phyloP scores from a whole-genome alignment of 1,140 invertebrate species.

The Ladona fulva region DNA sequence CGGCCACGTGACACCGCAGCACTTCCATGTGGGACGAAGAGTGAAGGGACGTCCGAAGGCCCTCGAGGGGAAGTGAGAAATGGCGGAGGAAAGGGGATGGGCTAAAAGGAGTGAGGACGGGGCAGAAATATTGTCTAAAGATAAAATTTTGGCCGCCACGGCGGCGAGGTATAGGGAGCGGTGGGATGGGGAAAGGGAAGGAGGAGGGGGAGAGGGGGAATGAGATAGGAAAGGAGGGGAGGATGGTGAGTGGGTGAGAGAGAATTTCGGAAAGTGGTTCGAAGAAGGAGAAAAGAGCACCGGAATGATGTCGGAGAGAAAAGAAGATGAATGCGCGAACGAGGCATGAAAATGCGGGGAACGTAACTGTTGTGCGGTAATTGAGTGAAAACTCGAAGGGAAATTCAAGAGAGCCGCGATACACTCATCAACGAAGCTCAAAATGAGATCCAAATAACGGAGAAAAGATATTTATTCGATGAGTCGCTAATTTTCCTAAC shows the following conservation, averaged over 20 bases:
- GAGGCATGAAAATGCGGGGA: not conserved
- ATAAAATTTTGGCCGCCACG: slow-evolving; percentile 8
- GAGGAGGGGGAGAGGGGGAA: not conserved
- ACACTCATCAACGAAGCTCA: too few species aligned
- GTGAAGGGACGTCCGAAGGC: too few species aligned
- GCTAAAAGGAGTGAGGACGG: not conserved
- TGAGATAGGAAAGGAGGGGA: not conserved
- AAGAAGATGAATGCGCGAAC: not conserved
- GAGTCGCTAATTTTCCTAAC: too few species aligned
- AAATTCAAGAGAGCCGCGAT: not conserved
- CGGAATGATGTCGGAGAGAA: not conserved
- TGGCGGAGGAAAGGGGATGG: too few species aligned
- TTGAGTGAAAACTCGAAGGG: too few species aligned
- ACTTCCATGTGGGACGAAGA: too few species aligned
- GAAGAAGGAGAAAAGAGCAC: not conserved
- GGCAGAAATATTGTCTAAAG: slow-evolving; percentile 1
- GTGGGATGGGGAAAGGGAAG: not conserved
- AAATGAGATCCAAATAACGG: too few species aligned
- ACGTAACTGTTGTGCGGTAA: too few species aligned
- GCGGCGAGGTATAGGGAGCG: not conserved
- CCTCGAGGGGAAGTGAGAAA: too few species aligned
- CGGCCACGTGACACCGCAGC: too few species aligned
- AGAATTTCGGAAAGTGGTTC: not conserved
- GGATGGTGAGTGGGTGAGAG: not conserved
- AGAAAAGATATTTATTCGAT: too few species aligned